Conservation (phyloP, 2,113 vertebrate genomes). For the Misgurnus anguillicaudatus region DNA sequence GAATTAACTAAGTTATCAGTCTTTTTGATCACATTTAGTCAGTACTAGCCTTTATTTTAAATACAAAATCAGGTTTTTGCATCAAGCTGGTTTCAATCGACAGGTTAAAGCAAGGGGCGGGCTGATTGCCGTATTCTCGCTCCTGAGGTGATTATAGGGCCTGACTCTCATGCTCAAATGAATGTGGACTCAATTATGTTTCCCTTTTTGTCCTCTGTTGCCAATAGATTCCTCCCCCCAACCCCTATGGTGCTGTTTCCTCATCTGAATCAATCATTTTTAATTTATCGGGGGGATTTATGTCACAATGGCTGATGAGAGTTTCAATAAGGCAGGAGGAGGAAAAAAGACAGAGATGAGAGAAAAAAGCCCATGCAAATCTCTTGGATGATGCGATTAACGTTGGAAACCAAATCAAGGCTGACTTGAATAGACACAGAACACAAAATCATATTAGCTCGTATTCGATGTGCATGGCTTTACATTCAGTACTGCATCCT, state of each 20-base stretch:
- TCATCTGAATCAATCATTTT: slow-evolving; percentile 83
- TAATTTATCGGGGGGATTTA: slow-evolving; percentile 82
- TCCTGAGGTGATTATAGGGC: slow-evolving; percentile 51
- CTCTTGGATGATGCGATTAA: slow-evolving; percentile 82
- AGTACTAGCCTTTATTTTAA: slow-evolving; percentile 17
- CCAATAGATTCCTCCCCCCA: slow-evolving; percentile 64
- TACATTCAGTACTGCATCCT: slow-evolving; percentile 61
- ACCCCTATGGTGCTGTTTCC: slow-evolving; percentile 69
- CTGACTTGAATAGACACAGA: slow-evolving; percentile 83
- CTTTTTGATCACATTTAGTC: slow-evolving; percentile 15
- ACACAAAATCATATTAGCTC: slow-evolving; percentile 83
- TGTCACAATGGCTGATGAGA: slow-evolving; percentile 77
- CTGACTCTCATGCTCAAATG: slow-evolving; percentile 38
- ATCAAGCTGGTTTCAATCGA: slow-evolving; percentile 52
- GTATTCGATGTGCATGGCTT: slow-evolving; percentile 80
- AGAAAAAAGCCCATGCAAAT: slow-evolving; percentile 72
- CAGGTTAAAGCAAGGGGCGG: slow-evolving; percentile 40
- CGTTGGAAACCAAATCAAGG: slow-evolving; percentile 78
- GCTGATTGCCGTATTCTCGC: slow-evolving; percentile 31
- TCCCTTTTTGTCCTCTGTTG: slow-evolving; percentile 56
- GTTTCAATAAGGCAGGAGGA: slow-evolving; percentile 70
- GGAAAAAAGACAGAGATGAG: slow-evolving; percentile 63
- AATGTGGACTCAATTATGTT: slow-evolving; percentile 49
- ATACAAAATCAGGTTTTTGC: slow-evolving; percentile 29
- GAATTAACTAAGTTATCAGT: background rate